These are phyloP conservation scores for Celastrina argiolus DNA, from an alignment of 2,888 invertebrate species.

Conservation along the genomic window DNA sequence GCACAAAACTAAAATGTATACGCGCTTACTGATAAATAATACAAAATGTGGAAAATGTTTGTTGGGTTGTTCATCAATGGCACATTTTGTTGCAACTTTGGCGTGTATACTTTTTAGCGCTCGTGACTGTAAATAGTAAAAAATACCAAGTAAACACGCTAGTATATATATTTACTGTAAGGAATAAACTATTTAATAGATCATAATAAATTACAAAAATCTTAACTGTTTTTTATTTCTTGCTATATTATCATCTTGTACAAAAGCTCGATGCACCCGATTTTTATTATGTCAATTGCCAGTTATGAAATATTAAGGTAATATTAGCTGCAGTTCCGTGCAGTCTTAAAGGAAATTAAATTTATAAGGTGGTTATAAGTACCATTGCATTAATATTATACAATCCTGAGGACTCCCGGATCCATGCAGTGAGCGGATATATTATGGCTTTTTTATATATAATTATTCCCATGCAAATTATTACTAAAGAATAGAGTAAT, in stretches of 20 bases:
- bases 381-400: too few relatives aligned
- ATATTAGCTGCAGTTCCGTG: too few relatives aligned
- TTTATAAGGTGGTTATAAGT: too few relatives aligned
- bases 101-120: not conserved
- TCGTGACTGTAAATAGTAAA: slow-evolving; percentile 1
- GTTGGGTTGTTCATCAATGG: not conserved
- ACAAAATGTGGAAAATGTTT: not conserved
- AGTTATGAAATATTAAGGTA: too few relatives aligned
- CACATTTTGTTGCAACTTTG: not conserved
- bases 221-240: slow-evolving; percentile 22
- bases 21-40: not conserved
- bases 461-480: too few relatives aligned
- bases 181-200: slow-evolving; percentile 10
- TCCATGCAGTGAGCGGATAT: too few relatives aligned
- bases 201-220: slow-evolving; percentile 9
- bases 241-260: not conserved
- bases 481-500: too few relatives aligned
- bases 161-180: slow-evolving; percentile 9
- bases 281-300: too few relatives aligned
- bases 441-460: too few relatives aligned
- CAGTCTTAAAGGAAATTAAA: too few relatives aligned
- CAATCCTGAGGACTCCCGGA: too few relatives aligned
- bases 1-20: not conserved
- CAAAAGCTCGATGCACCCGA: too few relatives aligned
- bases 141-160: not conserved